Percentiles rank a stretch among this genome's conserved stretches.
These are phyloP conservation scores for Rhadinocentrus ornatus DNA, from an alignment of 2,797 vertebrate genomes.

Conservation along the genomic window DNA sequence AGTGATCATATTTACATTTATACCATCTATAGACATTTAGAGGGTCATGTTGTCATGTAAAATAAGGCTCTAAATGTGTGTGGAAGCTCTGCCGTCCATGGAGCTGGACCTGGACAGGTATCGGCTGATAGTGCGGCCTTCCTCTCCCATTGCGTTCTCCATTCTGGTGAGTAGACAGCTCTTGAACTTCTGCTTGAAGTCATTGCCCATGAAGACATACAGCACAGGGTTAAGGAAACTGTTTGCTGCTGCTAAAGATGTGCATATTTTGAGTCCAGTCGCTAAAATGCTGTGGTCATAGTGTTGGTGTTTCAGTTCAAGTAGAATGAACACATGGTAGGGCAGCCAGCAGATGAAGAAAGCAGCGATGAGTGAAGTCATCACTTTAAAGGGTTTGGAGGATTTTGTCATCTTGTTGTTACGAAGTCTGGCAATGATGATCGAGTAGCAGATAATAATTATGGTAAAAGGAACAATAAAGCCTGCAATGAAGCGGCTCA, in stretches of 20 bases:
- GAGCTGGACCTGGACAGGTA: constrained; percentile 89
- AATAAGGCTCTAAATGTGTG: constrained; percentile 72
- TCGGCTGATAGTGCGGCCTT: constrained; percentile 85
- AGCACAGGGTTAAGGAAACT: constrained; percentile 95
- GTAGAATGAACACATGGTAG: constrained; percentile 72
- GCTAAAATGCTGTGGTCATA: not conserved
- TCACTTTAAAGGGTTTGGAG: constrained; percentile 92
- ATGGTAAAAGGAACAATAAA: constrained; percentile 87
- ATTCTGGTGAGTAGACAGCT: constrained; percentile 88
- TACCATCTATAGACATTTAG: constrained; percentile 11
- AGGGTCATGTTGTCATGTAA: not conserved
- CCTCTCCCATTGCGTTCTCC: constrained; percentile 90
- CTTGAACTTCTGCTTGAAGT: constrained; percentile 90
- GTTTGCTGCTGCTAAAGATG: constrained; percentile 79
- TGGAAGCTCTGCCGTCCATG: constrained; percentile 76
- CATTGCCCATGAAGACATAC: constrained; percentile 93
- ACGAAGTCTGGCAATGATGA: constrained; percentile 87
- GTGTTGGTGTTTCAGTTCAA: constrained; percentile 57
- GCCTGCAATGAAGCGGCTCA: constrained; percentile 84
- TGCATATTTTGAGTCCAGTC: constrained; percentile 52
- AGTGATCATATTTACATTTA: constrained; percentile 1
- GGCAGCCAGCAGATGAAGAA: constrained; percentile 89
- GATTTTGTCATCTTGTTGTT: constrained; percentile 87
- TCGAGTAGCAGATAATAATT: constrained; percentile 88
- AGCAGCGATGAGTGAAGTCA: constrained; percentile 86